Percentiles rank a stretch among this genome's conserved stretches.
phyloP scores from a whole-genome alignment of 2,888 invertebrate species.

The Andrena hattorfiana region DNA sequence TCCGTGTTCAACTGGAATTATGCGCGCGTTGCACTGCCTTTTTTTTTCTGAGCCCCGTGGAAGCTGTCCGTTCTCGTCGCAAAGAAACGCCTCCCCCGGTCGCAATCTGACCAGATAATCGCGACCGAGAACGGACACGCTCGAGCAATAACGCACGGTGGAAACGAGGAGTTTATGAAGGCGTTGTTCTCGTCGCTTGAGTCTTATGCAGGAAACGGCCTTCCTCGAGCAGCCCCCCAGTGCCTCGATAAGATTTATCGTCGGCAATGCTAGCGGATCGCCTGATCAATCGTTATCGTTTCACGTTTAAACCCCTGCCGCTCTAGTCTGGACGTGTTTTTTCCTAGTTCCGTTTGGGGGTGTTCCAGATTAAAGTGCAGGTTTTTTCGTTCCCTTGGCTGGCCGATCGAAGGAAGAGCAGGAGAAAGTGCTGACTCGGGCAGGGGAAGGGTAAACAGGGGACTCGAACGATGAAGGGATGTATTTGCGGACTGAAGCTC shows the following conservation, averaged over 20 bases:
- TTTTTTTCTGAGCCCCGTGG: neutral
- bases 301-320: slow-evolving; percentile 1
- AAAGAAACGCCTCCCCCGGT: neutral
- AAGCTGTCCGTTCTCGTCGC: neutral
- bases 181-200: slow-evolving; percentile 13
- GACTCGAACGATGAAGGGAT: slow-evolving; percentile 3
- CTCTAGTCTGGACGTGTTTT: neutral
- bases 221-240: neutral
- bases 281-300: slow-evolving; percentile 42
- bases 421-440: slow-evolving; percentile 39
- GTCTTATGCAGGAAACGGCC: slow-evolving; percentile 40
- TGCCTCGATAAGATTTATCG: slow-evolving; percentile 27
- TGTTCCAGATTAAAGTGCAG: slow-evolving; percentile 26
- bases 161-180: slow-evolving; percentile 28
- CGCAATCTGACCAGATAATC: slow-evolving; percentile 46
- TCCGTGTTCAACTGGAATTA: slow-evolving; percentile 62
- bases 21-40: slow-evolving; percentile 1
- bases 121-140: slow-evolving; percentile 10
- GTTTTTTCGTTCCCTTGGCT: neutral
- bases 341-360: neutral
- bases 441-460: slow-evolving; percentile 16
- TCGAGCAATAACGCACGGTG: slow-evolving; percentile 15
- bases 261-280: slow-evolving; percentile 2
- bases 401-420: neutral
- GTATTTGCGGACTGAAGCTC: slow-evolving; percentile 25